These are phyloP conservation scores for Melanchra persicariae DNA, from an alignment of 2,888 invertebrate genomes.

Conservation along the genomic window DNA sequence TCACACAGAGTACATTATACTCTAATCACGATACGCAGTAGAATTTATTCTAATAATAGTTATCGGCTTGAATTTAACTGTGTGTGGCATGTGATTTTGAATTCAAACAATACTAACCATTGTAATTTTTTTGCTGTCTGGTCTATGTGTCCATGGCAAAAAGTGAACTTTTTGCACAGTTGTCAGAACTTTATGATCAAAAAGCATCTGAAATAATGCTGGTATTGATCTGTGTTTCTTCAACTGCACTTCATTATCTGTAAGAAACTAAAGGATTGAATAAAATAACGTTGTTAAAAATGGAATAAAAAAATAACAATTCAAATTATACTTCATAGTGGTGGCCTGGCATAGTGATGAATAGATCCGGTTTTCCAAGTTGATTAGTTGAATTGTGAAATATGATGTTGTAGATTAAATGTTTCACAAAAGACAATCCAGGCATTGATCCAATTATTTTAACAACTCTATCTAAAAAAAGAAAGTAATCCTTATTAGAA, in stretches of 20 bases:
- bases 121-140: conserved; percentile 74
- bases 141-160: conserved; percentile 91
- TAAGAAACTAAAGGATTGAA: conserved; percentile 89
- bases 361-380: conserved; percentile 92
- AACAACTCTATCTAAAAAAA: conserved; percentile 88
- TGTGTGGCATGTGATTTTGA: too few relatives aligned
- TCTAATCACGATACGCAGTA: too few relatives aligned
- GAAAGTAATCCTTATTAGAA: conserved; percentile 1
- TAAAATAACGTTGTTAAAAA: conserved; percentile 41
- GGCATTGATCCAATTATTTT: conserved; percentile 91
- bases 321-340: conserved; percentile 90
- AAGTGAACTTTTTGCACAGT: conserved; percentile 92
- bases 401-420: conserved; percentile 91
- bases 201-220: conserved; percentile 93
- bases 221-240: conserved; percentile 91
- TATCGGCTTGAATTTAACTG: neutral
- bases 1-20: too few relatives aligned
- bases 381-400: conserved; percentile 90
- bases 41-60: too few relatives aligned
- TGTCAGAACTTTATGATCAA: conserved; percentile 91
- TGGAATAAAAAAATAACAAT: neutral
- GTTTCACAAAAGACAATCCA: conserved; percentile 90
- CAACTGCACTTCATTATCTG: conserved; percentile 88
- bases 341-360: conserved; percentile 91
- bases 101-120: conserved; percentile 72